These are phyloP conservation scores for Megaustenia siamemsis DNA, from an alignment of 2,888 invertebrate species.

Conservation along the genomic window DNA sequence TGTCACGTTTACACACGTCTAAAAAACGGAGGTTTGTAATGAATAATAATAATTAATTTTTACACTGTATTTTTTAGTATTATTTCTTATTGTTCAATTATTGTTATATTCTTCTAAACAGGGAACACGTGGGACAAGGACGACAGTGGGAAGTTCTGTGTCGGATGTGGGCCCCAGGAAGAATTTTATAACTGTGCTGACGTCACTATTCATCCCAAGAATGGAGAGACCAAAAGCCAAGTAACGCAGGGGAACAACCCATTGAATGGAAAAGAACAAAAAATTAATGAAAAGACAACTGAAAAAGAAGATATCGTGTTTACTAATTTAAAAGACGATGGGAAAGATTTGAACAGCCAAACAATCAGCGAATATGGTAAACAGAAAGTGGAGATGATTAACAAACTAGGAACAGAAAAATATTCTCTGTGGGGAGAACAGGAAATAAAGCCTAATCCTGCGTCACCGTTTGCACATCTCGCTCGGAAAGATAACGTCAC, in stretches of 20 bases:
- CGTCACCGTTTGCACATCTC: not conserved
- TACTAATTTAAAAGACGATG: not conserved
- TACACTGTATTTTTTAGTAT: not conserved
- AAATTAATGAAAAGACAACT: not conserved
- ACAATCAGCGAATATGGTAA: not conserved
- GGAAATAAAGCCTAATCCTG: not conserved
- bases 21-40: too few relatives aligned
- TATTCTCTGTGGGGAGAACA: not conserved
- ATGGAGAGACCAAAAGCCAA: not conserved
- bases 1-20: too few relatives aligned
- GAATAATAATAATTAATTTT: not conserved
- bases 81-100: not conserved
- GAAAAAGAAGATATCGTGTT: not conserved
- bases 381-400: not conserved
- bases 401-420: not conserved
- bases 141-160: conserved; percentile 64
- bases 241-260: not conserved
- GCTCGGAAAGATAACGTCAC: not conserved
- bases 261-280: not conserved
- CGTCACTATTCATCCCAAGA: conserved; percentile 63
- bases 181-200: conserved; percentile 76
- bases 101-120: conserved; percentile 39
- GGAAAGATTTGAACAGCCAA: not conserved
- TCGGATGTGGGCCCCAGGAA: conserved; percentile 75
- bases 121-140: conserved; percentile 75